Evolutionary conservation across 2,113 vertebrate genomes (phyloP), one percentile per base, ranked within the genome.

Genomic region (Aythya baeri): DNA sequence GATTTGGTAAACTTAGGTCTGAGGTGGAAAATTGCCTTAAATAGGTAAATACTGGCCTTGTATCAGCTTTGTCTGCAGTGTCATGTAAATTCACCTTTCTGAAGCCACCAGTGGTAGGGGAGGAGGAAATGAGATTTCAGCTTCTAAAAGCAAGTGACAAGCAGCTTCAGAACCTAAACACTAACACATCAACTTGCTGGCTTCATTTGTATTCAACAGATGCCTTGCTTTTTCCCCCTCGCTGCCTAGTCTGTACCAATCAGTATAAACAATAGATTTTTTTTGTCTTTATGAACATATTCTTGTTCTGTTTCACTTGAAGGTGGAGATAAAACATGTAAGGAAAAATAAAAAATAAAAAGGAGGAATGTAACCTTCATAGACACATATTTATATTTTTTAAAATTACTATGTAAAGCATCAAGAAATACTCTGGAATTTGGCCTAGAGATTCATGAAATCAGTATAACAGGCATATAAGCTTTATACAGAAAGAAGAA

Each of bases 181-280:
- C 59, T 91, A 83, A 76, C 26, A 50, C 75, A 83, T 26, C 91
- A 96, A 97, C 96, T 93, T 97, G 93, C 96, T 96, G 59, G 52
- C 96, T 97, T 97, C 87, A 97, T 97, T 98, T 97, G 96, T 97
- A 97, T 98, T 97, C 98, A 90, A 91, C 36, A 82, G 95, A 97
- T 52, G 94, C 86, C 81, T 93, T 9, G 0, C 43, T 83, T 96
- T 91, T 94, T 89, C 90, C 96, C 86, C 89, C 90, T 97, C 94
- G 63, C 93, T 97, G 96, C 87, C 89, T 96, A 85, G 91, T 78
- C 95, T 96, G 93, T 72, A 77, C 87, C 25, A 70, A 98, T 97
- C 92, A 90, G 93, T 92, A 94, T 86, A 97, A 97, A 98, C 96
- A 98, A 97, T 97, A 92, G 75, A 91, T 97, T 97, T 98, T 41